Conservation (phyloP, 1,140 invertebrate species). For the Bombus superbus region DNA sequence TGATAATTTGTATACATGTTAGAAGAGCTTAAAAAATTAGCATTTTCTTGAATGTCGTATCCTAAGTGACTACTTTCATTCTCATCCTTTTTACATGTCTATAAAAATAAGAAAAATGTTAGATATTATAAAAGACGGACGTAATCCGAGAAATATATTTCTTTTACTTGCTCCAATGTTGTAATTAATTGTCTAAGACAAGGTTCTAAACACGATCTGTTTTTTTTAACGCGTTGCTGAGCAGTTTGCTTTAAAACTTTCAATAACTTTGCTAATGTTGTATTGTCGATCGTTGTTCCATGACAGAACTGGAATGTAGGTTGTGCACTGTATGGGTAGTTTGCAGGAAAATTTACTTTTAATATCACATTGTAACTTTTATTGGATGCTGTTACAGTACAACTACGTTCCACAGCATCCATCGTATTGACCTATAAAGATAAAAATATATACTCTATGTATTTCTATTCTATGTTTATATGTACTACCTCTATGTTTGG, state of each 20-base stretch:
- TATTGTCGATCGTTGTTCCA: constrained; percentile 85
- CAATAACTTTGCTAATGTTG: constrained; percentile 85
- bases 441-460: background rate
- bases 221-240: constrained; percentile 89
- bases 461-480: background rate
- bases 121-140: background rate
- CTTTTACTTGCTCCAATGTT: constrained; percentile 85
- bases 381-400: constrained; percentile 88
- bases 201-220: constrained; percentile 90
- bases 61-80: constrained; percentile 75
- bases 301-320: constrained; percentile 89
- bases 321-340: constrained; percentile 89
- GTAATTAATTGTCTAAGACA: constrained; percentile 90
- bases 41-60: constrained; percentile 79
- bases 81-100: constrained; percentile 81
- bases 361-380: constrained; percentile 90
- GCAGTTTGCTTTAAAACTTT: constrained; percentile 90
- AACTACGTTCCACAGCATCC: constrained; percentile 88
- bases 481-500: constrained; percentile 89
- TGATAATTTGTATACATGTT: constrained; percentile 82
- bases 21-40: constrained; percentile 77
- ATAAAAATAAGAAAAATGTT: background rate
- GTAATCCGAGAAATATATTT: constrained; percentile 24
- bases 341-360: constrained; percentile 90
- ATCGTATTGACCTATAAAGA: constrained; percentile 83